Percentiles rank a stretch among this genome's conserved stretches.
phyloP scores from a whole-genome alignment of 2,888 invertebrate genomes.

The Parasteatoda lunata region DNA sequence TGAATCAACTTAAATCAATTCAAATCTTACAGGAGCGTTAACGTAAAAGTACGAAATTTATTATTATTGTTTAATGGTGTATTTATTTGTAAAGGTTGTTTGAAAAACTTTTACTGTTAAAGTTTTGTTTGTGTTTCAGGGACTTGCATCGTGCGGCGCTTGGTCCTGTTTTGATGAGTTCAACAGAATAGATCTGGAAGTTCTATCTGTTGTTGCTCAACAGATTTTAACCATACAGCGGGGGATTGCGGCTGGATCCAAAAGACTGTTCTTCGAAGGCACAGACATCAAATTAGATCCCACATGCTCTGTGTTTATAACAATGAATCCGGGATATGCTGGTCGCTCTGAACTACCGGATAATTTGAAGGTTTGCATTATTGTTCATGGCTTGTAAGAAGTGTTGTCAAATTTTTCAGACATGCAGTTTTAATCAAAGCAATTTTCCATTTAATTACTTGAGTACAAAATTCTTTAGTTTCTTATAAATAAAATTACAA shows the following conservation, averaged over 20 bases:
- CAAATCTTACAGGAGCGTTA: too few species aligned
- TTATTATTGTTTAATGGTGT: slow-evolving; percentile 71
- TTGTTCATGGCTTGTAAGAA: not conserved
- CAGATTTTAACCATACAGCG: slow-evolving; percentile 86
- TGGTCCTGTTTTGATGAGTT: slow-evolving; percentile 92
- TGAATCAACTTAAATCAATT: too few species aligned
- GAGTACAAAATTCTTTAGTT: too few species aligned
- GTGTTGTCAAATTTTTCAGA: too few species aligned
- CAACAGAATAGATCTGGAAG: slow-evolving; percentile 88
- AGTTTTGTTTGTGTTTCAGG: slow-evolving; percentile 72
- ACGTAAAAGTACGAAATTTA: not conserved
- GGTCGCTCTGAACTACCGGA: slow-evolving; percentile 76
- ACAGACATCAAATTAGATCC: slow-evolving; percentile 68
- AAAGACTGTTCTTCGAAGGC: slow-evolving; percentile 65
- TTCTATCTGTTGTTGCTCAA: slow-evolving; percentile 86
- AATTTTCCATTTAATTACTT: too few species aligned
- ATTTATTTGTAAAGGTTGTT: too few species aligned
- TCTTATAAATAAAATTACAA: too few species aligned
- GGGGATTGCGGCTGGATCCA: slow-evolving; percentile 76
- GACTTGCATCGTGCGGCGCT: slow-evolving; percentile 77
- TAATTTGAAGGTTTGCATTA: slow-evolving; percentile 74
- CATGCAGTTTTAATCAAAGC: too few species aligned
- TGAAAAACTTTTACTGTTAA: too few species aligned
- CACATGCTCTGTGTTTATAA: slow-evolving; percentile 69
- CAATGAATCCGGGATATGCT: slow-evolving; percentile 77